phyloP scores from a whole-genome alignment of 2,888 invertebrate species.

The Rhamnusium bicolor region DNA sequence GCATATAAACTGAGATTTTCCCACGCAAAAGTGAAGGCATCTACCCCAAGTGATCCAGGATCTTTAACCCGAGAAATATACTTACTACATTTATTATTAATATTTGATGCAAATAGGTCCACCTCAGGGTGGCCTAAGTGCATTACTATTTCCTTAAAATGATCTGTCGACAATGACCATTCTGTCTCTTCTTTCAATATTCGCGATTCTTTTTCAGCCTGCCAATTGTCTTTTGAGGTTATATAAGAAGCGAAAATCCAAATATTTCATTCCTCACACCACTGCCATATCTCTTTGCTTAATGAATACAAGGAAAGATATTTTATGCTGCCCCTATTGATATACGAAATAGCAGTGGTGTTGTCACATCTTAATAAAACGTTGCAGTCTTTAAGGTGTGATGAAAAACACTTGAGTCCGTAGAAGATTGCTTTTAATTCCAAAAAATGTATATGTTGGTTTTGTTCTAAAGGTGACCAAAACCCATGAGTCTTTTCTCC shows the following conservation, averaged over 20 bases:
- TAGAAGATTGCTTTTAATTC: not conserved
- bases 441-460: too few species aligned
- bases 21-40: constrained; percentile 55
- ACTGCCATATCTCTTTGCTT: not conserved
- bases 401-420: not conserved
- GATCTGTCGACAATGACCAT: constrained; percentile 28
- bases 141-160: constrained; percentile 23
- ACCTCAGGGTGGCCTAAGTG: constrained; percentile 44
- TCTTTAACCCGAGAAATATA: too few species aligned
- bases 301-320: not conserved
- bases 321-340: not conserved
- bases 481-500: too few species aligned
- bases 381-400: too few species aligned
- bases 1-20: constrained; percentile 28
- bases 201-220: constrained; percentile 35
- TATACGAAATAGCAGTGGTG: not conserved
- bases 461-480: not conserved
- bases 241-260: constrained; percentile 32
- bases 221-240: constrained; percentile 11
- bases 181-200: constrained; percentile 36
- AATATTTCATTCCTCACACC: constrained; percentile 11
- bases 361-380: not conserved
- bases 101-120: constrained; percentile 55
- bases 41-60: constrained; percentile 47
- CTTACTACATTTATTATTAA: constrained; percentile 53